Base-by-base conservation (phyloP, 2,113 vertebrate species). In the Paratilapia polleni region DNA sequence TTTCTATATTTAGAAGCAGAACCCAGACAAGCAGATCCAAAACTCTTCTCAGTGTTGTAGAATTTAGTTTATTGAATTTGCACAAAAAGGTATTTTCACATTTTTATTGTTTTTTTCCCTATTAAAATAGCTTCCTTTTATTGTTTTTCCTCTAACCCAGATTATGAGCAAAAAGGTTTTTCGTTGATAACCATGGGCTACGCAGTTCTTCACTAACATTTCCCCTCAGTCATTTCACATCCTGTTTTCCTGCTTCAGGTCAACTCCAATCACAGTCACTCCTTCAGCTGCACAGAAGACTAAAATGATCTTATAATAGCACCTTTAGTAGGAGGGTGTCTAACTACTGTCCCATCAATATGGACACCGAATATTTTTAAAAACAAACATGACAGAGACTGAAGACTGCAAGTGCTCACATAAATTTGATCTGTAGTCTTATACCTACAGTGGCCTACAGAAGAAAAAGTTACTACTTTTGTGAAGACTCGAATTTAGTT, bases 201-300 rank as follows among this genome's bases (percentile, higher is more conserved):
- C 31, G 64, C 89, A 87, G 78, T 87, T 79, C 77, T 76, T 77
- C 22, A 61, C 63, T 75, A 61, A 92, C 88, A 93, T 87, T 84
- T 89, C 57, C 78, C 76, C 77, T 84, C 68, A 79, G 84, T 88
- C 88, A 68, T 88, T 94, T 92, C 87, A 94, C 89, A 89, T 92
- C 77, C 88, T 85, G 86, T 77, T 89, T 89, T 85, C 84, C 78
- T 77, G 64, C 89, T 87, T 82, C 47, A 89, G 78, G 43, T 89
- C 82, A 78, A 86, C 80, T 90, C 88, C 59, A 66, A 68, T 93
- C 80, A 81, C 84, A 83, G 86, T 92, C 86, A 78, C 84, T 91
- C 68, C 83, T 87, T 91, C 93, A 95, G 95, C 95, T 94, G 93
- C 95, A 95, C 93, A 93, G 90, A 95, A 95, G 91, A 93, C 82